These are phyloP conservation scores for Naso thynnoides DNA, from an alignment of 2,797 vertebrate species.

Conservation along the genomic window DNA sequence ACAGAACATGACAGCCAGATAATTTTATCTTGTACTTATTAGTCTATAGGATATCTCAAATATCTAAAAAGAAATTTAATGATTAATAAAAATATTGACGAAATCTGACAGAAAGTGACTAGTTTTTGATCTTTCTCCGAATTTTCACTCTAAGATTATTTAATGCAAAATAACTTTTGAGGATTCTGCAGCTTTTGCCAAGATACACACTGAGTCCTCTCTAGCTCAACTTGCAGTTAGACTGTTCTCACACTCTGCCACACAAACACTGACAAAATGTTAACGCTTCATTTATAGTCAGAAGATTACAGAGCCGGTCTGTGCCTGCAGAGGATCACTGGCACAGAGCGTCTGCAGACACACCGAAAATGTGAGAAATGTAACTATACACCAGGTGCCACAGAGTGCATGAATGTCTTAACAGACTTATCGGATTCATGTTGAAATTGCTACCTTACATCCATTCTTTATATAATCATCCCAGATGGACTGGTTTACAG, in stretches of 20 bases:
- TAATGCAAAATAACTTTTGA: not conserved
- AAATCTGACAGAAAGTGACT: not conserved
- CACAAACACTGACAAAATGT: conserved; percentile 5
- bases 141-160: not conserved
- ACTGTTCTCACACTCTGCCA: not conserved
- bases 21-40: too few species aligned
- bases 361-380: conserved; percentile 20
- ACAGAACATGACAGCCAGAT: not conserved
- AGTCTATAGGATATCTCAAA: not conserved
- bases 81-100: too few species aligned
- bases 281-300: not conserved
- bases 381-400: conserved; percentile 26
- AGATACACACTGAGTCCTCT: not conserved
- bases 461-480: conserved; percentile 16
- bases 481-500: conserved; percentile 32
- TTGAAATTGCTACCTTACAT: conserved; percentile 10
- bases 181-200: not conserved
- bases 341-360: not conserved
- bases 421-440: conserved; percentile 49
- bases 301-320: not conserved
- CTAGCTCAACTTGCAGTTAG: not conserved
- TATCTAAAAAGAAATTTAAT: not conserved
- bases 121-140: too few species aligned
- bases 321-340: not conserved
- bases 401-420: conserved; percentile 29